Conservation (phyloP, 2,888 invertebrate genomes). For the Sinotaia quadrata region DNA sequence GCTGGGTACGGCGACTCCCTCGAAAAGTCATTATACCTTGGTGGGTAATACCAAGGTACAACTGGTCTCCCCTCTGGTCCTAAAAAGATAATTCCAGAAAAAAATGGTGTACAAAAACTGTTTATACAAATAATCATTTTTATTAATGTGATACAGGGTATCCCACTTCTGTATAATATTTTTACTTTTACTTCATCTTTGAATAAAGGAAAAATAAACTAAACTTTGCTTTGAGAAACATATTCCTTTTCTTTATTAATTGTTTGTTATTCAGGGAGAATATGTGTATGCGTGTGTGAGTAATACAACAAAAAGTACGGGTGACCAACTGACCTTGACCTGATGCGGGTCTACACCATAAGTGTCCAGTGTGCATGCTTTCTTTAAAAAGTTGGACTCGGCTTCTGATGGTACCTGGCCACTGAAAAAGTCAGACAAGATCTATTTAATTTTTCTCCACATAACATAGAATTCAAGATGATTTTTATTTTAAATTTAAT, state of each 20-base stretch:
- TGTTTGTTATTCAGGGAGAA: background rate
- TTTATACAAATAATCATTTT: too few relatives aligned
- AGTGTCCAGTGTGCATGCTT: slow-evolving; percentile 92
- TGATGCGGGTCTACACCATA: slow-evolving; percentile 98
- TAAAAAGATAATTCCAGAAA: too few relatives aligned
- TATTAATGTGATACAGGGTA: too few relatives aligned
- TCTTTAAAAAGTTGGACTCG: slow-evolving; percentile 91
- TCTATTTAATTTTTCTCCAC: background rate
- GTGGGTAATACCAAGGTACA: slow-evolving; percentile 95
- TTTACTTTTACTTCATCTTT: background rate
- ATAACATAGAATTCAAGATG: too few relatives aligned
- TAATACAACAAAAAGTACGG: background rate
- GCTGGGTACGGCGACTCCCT: slow-evolving; percentile 91
- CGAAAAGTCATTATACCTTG: slow-evolving; percentile 95
- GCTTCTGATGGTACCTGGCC: slow-evolving; percentile 90
- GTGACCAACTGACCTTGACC: slow-evolving; percentile 84
- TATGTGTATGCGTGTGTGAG: background rate
- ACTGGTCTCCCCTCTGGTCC: slow-evolving; percentile 93
- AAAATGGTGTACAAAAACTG: too few relatives aligned
- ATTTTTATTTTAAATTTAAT: too few relatives aligned
- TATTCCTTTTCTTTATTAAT: background rate
- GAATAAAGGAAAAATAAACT: background rate
- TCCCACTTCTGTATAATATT: background rate
- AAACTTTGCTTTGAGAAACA: background rate
- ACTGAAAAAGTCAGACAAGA: slow-evolving; percentile 69